These are phyloP conservation scores for Pissodes strobi DNA, from an alignment of 1,140 invertebrate genomes.

Conservation along the genomic window DNA sequence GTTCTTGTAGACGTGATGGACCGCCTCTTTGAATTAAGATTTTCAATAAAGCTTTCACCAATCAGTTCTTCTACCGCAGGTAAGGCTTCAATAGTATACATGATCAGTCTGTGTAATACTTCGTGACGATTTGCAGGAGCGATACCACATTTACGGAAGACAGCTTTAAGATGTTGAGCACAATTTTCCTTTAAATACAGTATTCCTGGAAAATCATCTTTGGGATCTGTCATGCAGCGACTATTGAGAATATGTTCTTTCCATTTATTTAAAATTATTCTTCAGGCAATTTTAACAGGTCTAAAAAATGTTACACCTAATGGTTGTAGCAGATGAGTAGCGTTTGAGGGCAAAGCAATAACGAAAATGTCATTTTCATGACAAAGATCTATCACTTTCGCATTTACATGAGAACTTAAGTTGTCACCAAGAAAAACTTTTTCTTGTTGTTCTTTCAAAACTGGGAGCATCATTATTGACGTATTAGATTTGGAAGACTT, in stretches of 20 bases:
- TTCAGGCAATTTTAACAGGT: background rate
- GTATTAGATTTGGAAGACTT: background rate
- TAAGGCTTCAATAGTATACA: background rate
- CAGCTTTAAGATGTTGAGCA: background rate
- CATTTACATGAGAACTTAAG: background rate
- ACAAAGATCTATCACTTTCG: background rate
- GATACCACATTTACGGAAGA: background rate
- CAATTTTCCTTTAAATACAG: background rate
- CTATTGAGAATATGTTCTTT: no score
- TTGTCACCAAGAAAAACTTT: no score
- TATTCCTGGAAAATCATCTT: background rate
- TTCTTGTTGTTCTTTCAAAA: background rate
- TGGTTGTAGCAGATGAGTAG: no score
- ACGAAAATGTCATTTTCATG: background rate
- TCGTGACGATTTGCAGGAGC: no score
- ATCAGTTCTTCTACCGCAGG: conserved; percentile 33
- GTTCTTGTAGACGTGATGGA: conserved; percentile 4
- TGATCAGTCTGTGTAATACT: background rate
- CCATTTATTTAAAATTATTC: no score
- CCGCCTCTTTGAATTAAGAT: background rate
- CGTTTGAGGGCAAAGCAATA: background rate
- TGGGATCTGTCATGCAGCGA: no score
- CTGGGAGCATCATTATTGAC: background rate
- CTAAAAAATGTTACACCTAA: background rate
- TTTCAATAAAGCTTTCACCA: conserved; percentile 10